Conservation (phyloP, 2,797 vertebrate genomes). For the Choloepus didactylus region DNA sequence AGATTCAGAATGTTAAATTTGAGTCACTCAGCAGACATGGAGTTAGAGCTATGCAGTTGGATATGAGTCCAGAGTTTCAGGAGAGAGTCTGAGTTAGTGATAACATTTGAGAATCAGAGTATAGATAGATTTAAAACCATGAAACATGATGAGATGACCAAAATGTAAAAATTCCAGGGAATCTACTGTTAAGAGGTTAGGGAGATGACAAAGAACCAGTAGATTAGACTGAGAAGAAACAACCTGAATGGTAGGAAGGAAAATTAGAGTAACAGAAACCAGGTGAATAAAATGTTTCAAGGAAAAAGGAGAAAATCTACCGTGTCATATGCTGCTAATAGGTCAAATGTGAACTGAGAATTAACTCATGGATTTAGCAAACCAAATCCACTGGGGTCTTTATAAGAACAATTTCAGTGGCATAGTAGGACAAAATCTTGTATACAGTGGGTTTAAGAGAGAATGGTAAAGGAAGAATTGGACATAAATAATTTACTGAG, state of each 20-base stretch:
- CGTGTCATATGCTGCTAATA: not conserved
- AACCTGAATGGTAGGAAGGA: not conserved
- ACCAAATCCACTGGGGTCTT: not conserved
- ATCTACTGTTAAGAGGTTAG: not conserved
- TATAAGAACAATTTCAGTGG: not conserved
- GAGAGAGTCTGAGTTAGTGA: not conserved
- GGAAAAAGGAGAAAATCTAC: not conserved
- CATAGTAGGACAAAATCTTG: not conserved
- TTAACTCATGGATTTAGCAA: not conserved
- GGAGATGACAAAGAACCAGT: not conserved
- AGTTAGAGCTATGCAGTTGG: not conserved
- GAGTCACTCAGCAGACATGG: not conserved
- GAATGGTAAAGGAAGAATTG: not conserved
- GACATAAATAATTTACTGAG: not conserved
- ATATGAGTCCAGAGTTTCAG: not conserved
- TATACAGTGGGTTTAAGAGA: not conserved
- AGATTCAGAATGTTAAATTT: not conserved
- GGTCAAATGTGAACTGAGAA: not conserved
- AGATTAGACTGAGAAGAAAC: not conserved
- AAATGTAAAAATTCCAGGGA: not conserved
- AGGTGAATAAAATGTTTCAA: not conserved
- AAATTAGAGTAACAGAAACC: not conserved
- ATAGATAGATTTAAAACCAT: not conserved
- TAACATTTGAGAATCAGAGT: not conserved
- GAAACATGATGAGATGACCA: not conserved